Conservation (phyloP, 1,140 invertebrate species). For the Stegodyphus dumicola region DNA sequence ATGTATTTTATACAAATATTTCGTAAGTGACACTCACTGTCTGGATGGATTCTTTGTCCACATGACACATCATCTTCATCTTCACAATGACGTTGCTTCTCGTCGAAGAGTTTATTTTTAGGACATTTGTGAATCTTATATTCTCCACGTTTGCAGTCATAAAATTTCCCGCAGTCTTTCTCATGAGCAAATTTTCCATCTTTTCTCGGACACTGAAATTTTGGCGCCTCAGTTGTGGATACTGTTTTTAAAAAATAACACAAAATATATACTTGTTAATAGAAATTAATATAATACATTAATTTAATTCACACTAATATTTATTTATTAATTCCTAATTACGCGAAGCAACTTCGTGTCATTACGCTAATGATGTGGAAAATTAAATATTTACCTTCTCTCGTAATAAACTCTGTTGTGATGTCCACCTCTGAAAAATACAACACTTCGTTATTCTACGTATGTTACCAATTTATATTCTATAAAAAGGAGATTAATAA, state of each 20-base stretch:
- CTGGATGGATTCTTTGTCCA: constrained; percentile 26
- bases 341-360: no score
- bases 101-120: constrained; percentile 14
- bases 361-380: no score
- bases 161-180: constrained; percentile 11
- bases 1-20: no score
- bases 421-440: no score
- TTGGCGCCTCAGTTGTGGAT: background rate
- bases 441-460: no score
- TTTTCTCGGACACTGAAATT: background rate
- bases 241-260: background rate
- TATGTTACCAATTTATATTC: no score
- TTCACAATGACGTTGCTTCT: background rate
- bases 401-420: no score
- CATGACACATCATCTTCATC: constrained; percentile 8
- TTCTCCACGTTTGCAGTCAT: constrained; percentile 7
- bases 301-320: background rate
- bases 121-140: background rate
- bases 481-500: no score
- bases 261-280: background rate
- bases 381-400: background rate
- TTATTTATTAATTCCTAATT: no score
- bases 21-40: background rate
- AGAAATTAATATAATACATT: background rate
- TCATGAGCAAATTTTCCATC: constrained; percentile 27